phyloP scores from a whole-genome alignment of 2,888 invertebrate genomes.

The Limenitis camilla region DNA sequence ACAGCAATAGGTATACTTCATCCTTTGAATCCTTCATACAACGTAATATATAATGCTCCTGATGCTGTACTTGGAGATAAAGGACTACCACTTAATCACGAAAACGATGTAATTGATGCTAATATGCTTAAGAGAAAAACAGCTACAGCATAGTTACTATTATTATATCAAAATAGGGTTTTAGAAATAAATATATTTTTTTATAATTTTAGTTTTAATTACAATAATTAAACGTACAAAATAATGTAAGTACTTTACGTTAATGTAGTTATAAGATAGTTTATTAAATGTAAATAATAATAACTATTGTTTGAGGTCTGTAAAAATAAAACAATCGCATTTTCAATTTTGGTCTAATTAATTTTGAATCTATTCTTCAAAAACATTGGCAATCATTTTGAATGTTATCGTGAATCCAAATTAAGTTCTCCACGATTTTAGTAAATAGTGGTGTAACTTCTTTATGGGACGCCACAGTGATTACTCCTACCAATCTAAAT shows the following conservation, averaged over 20 bases:
- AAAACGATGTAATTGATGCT: slow-evolving; percentile 41
- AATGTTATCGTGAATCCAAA: slow-evolving; percentile 74
- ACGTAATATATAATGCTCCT: slow-evolving; percentile 40
- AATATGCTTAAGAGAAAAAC: slow-evolving; percentile 23
- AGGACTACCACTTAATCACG: slow-evolving; percentile 54
- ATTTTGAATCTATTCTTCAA: no score
- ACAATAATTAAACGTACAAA: background rate
- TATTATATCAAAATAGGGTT: background rate
- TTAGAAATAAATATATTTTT: background rate
- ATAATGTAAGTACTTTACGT: no score
- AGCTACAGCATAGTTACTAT: slow-evolving; percentile 6
- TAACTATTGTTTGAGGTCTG: no score
- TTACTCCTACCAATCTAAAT: slow-evolving; percentile 71
- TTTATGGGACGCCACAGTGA: slow-evolving; percentile 70
- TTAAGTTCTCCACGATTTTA: slow-evolving; percentile 63
- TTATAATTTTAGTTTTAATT: background rate
- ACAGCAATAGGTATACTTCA: slow-evolving; percentile 50
- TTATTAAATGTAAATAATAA: no score
- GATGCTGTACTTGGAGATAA: slow-evolving; percentile 40
- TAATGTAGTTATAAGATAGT: no score
- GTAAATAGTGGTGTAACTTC: slow-evolving; percentile 63
- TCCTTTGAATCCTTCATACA: slow-evolving; percentile 60
- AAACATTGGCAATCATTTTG: slow-evolving; percentile 64
- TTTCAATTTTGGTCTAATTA: no score
- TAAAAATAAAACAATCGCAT: no score